These are phyloP conservation scores for Philopotamus ludificatus DNA, from an alignment of 1,140 invertebrate genomes.

Conservation along the genomic window DNA sequence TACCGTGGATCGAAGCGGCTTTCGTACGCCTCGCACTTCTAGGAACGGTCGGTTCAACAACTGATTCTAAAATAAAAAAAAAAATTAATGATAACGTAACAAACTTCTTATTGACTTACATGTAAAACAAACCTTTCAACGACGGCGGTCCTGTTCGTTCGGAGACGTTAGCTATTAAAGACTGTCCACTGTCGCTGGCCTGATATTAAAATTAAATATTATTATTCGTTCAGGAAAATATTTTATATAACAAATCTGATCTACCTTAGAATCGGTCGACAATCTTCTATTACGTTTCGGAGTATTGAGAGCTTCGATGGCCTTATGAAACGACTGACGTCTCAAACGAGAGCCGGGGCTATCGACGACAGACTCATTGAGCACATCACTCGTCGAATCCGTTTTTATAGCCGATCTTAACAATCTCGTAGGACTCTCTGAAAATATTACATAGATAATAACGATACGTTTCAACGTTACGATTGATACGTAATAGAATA, in stretches of 20 bases:
- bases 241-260: too few species aligned
- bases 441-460: too few species aligned
- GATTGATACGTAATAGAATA: too few species aligned
- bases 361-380: constrained; percentile 22
- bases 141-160: neutral
- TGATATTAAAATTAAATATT: too few species aligned
- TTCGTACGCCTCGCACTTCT: constrained; percentile 12
- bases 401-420: neutral
- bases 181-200: too few species aligned
- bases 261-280: constrained; percentile 48
- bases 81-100: constrained; percentile 6
- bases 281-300: constrained; percentile 45
- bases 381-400: neutral
- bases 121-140: constrained; percentile 1
- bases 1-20: constrained; percentile 34
- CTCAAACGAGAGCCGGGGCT: constrained; percentile 43
- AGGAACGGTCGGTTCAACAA: neutral
- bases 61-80: constrained; percentile 10
- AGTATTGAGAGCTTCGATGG: constrained; percentile 50
- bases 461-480: too few species aligned
- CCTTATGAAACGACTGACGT: constrained; percentile 50
- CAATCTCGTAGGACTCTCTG: constrained; percentile 15
- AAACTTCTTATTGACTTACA: neutral
- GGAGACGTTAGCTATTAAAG: too few species aligned
- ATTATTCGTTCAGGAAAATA: too few species aligned